Base-by-base conservation (phyloP, 2,113 vertebrate species). In the Triplophysa tibetana region DNA sequence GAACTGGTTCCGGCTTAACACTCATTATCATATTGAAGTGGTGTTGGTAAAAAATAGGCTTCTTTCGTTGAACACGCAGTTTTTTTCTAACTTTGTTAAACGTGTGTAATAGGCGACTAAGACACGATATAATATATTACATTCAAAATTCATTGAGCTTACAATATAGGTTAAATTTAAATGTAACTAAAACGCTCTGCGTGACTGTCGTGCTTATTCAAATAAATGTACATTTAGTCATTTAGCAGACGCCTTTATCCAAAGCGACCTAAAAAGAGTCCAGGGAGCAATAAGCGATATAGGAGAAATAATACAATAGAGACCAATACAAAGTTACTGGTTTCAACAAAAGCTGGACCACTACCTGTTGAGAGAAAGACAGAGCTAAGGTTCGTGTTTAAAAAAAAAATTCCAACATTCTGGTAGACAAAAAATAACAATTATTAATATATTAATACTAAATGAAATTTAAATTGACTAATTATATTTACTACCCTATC, bases 361-460 rank as follows among this genome's bases (percentile, higher is more conserved):
- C 24, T 24, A 24, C 24, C 24, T 24, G 24, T 24, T 24, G 24
- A 24, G 24, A 24, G 24, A 24, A 24, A 24, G 24, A 24, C 24
- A 24, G 24, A 24, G 24, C 24, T 24, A 24, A 2, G 24, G 24
- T 1, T 24, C 24, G 24, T 24, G 24, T n/a, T n/a, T n/a, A n/a
- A n/a, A n/a, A n/a, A n/a, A n/a, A n/a, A n/a, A n/a, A n/a, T n/a
- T n/a, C n/a, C n/a, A n/a, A n/a, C n/a, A n/a, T 58, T 21, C 16
- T 58, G 8, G 38, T 58, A 12, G 26, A 75, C 58, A 19, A 64
- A 63, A 52, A 48, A 63, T 62, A 13, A 61, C 24, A 10, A 43
- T 62, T 14, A 75, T 62, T 12, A 75, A 13, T 14, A 54, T 29
- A 67, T 4, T 67, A 77, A 24, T 24, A 67, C n/a, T 21, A 63